Percentiles rank a stretch among this genome's conserved stretches.
These are phyloP conservation scores for Bruchidius siliquastri DNA, from an alignment of 2,888 invertebrate genomes.

Conservation along the genomic window DNA sequence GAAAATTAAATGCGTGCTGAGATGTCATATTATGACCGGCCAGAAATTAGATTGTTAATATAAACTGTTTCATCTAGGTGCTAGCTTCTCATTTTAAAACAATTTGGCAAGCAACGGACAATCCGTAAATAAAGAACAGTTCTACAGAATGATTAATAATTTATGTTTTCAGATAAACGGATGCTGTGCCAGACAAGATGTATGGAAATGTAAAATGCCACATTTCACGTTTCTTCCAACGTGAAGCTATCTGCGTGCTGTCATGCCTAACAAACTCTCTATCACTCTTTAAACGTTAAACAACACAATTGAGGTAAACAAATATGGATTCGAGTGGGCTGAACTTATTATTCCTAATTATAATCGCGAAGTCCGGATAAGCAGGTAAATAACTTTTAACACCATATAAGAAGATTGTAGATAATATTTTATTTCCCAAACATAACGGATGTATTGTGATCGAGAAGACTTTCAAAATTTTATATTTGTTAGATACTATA, in stretches of 20 bases:
- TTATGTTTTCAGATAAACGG: neutral
- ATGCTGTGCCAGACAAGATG: neutral
- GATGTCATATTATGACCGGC: no score
- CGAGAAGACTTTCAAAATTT: no score
- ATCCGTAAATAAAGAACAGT: neutral
- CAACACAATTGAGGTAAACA: no score
- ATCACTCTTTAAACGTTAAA: neutral
- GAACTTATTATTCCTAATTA: no score
- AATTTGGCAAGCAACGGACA: neutral
- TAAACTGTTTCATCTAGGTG: neutral
- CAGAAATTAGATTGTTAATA: neutral
- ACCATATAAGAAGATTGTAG: no score
- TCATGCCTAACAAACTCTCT: neutral
- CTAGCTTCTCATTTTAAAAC: neutral
- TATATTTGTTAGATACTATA: no score
- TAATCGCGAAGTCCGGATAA: no score
- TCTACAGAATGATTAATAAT: neutral
- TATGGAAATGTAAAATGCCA: neutral
- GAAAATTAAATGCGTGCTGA: no score
- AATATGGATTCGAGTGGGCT: no score
- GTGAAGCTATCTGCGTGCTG: neutral
- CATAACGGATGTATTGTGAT: no score
- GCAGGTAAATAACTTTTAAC: no score
- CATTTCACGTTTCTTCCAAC: neutral
- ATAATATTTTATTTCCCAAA: no score